phyloP scores from a whole-genome alignment of 2,888 invertebrate species.

The Nasonia oneida region DNA sequence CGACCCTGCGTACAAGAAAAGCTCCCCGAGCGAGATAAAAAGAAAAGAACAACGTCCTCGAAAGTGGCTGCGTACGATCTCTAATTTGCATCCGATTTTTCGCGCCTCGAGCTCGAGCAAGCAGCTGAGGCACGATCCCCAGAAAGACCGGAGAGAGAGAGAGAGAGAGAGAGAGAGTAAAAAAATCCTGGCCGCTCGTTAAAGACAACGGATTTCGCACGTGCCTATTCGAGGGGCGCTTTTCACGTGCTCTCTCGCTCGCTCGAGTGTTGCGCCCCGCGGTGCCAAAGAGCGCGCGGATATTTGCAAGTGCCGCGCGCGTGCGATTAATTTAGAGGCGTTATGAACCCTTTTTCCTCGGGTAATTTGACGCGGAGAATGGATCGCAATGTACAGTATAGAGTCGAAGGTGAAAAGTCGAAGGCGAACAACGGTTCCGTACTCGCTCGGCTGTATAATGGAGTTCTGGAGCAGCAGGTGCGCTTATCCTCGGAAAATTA shows the following conservation, averaged over 20 bases:
- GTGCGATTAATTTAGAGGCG: constrained; percentile 13
- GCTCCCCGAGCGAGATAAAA: neutral
- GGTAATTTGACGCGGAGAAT: neutral
- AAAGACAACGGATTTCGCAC: constrained; percentile 42
- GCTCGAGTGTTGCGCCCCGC: neutral
- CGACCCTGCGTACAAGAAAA: neutral
- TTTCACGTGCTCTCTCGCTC: neutral
- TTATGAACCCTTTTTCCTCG: neutral
- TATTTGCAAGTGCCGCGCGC: constrained; percentile 6
- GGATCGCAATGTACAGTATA: neutral
- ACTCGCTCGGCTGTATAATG: neutral
- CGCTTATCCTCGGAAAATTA: constrained; percentile 10
- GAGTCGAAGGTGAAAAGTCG: neutral
- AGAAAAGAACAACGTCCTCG: constrained; percentile 1
- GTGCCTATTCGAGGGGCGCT: neutral
- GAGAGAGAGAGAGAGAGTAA: no score
- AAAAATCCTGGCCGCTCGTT: constrained; percentile 7
- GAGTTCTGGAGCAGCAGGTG: constrained; percentile 8
- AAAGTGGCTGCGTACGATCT: neutral
- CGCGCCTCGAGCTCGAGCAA: neutral
- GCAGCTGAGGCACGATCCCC: constrained; percentile 37
- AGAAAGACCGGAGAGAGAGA: neutral
- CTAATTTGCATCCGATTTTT: constrained; percentile 47
- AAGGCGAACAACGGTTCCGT: neutral
- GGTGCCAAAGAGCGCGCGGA: neutral